Base-by-base conservation (phyloP, 2,888 invertebrate species). In the Nymphalis polychloros region DNA sequence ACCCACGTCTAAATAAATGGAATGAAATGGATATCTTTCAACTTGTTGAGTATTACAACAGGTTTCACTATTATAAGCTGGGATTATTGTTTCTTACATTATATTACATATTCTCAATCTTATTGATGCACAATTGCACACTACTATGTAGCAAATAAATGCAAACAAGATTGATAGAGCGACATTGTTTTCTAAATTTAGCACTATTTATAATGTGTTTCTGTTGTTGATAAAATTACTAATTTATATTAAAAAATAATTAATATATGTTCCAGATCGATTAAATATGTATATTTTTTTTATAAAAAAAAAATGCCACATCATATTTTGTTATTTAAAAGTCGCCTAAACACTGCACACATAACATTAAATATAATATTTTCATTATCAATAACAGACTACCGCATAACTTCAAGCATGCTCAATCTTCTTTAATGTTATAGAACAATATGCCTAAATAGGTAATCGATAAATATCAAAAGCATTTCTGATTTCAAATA, bases 31-130 rank as follows among this genome's bases (percentile, higher is more conserved):
- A 69, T 73, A 69, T 72, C 71, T 72, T 72, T 65, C 80, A 79
- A 83, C 81, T 82, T 84, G 83, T 84, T 82, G 84, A 81, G 74
- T 75, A 74, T 74, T 75, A 78, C 72, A 75, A 73, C 74, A 74
- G 70, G 75, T 76, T 68, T 74, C 67, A 74, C 72, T 73, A 70
- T 73, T 61, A 64, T 69, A 69, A 64, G 62, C 62, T 68, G 59
- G 67, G 55, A 65, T 71, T 68, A 72, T 68, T 63, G 35, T 71
- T 52, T 52, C 62, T 67, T 66, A 63, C 59, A 31, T 57, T 59
- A 66, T 61, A 63, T 62, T 20, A 46, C 55, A 41, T 4, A 46
- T 57, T 8, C 53, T 3, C 19, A 55, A 8, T 7, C 31, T 62
- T 35, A 41, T 59, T 20, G 19, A 48, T 46, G 41, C 53, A 63